A percentile compares a stretch with the other conserved stretches of the same genome.
Conservation (phyloP, 1,140 invertebrate species). For the Drosophila saltans region DNA sequence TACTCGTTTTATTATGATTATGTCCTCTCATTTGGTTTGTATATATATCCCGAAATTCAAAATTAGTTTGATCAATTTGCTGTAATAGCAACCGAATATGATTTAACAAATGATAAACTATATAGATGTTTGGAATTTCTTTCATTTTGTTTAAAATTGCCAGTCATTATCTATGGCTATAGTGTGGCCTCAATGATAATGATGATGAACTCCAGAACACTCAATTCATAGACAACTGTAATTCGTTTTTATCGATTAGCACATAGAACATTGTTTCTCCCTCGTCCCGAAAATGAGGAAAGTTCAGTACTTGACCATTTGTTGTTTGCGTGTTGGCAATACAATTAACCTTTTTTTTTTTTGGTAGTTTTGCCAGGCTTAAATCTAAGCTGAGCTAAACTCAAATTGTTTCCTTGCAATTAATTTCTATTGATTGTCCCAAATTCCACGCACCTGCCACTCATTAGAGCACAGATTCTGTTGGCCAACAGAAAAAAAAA, state of each 20-base stretch:
- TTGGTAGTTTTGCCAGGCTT: constrained; percentile 63
- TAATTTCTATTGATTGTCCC: constrained; percentile 77
- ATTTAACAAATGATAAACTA: constrained; percentile 48
- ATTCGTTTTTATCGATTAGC: constrained; percentile 68
- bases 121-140: constrained; percentile 23
- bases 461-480: constrained; percentile 8
- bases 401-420: constrained; percentile 56
- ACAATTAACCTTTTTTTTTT: constrained; percentile 73
- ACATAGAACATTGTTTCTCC: constrained; percentile 30
- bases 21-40: constrained; percentile 43
- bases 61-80: constrained; percentile 76
- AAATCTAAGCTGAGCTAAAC: constrained; percentile 30
- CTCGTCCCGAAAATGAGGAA: constrained; percentile 8
- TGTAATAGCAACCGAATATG: constrained; percentile 50
- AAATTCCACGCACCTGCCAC: constrained; percentile 47
- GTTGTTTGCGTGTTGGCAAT: constrained; percentile 59
- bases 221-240: constrained; percentile 53
- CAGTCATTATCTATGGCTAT: constrained; percentile 17
- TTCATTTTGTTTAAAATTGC: constrained; percentile 21
- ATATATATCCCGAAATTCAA: constrained; percentile 18
- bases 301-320: constrained; percentile 58
- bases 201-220: constrained; percentile 42
- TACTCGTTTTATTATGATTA: constrained; percentile 53
- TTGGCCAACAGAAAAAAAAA: constrained; percentile 28
- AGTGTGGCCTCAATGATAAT: constrained; percentile 59